Conservation (phyloP, 2,113 vertebrate genomes). For the Microcebus murinus region DNA sequence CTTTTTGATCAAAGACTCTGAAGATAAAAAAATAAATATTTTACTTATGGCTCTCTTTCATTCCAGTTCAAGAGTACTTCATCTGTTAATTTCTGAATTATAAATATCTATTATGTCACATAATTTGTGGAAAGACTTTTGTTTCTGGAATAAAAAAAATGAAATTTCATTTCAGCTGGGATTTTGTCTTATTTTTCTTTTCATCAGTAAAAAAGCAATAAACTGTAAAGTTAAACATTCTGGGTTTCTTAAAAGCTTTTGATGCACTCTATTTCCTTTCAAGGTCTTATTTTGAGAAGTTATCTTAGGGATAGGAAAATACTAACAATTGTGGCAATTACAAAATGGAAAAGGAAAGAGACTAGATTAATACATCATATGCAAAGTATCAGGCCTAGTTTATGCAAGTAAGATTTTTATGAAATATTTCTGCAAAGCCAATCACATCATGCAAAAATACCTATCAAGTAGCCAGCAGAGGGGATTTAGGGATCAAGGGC, state of each 20-base stretch:
- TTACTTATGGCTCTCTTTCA: background rate
- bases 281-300: slow-evolving; percentile 39
- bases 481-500: background rate
- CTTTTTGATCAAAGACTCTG: background rate
- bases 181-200: slow-evolving; percentile 33
- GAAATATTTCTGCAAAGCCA: background rate
- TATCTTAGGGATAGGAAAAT: slow-evolving; percentile 44
- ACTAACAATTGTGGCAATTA: background rate
- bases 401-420: background rate
- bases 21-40: background rate
- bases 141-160: slow-evolving; percentile 23
- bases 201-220: background rate
- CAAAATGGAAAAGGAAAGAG: background rate
- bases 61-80: background rate
- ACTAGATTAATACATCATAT: background rate
- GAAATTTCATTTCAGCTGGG: background rate
- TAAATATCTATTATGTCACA: background rate
- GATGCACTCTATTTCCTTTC: background rate
- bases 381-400: background rate
- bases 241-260: slow-evolving; percentile 21
- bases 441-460: background rate
- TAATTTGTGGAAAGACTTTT: background rate
- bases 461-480: background rate
- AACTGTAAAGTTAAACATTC: background rate
- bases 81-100: background rate